These are phyloP conservation scores for Drosophila murphyi DNA, from an alignment of 1,140 invertebrate genomes.

Conservation along the genomic window DNA sequence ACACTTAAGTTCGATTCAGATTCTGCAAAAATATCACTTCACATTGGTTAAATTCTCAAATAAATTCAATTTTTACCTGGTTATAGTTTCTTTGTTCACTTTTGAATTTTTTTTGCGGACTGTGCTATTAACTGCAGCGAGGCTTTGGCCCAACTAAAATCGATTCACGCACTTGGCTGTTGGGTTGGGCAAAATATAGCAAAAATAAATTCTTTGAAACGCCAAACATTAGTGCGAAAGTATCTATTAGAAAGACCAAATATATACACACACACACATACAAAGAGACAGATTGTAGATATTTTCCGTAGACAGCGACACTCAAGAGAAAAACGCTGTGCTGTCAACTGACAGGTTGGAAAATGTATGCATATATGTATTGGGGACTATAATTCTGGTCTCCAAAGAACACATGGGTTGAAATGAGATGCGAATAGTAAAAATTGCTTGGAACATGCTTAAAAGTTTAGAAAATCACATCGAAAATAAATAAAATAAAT, in stretches of 20 bases:
- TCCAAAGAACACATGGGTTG: conserved; percentile 43
- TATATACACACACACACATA: conserved; percentile 19
- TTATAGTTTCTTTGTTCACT: conserved; percentile 17
- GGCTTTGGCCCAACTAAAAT: conserved; percentile 80
- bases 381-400: conserved; percentile 23
- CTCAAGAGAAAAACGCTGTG: conserved; percentile 35
- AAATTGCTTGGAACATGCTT: conserved; percentile 63
- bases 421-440: conserved; percentile 60
- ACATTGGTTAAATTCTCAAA: background rate
- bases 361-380: conserved; percentile 44
- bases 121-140: conserved; percentile 73
- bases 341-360: conserved; percentile 53
- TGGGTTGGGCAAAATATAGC: conserved; percentile 54
- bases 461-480: conserved; percentile 58
- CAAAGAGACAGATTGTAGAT: background rate
- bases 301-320: conserved; percentile 30
- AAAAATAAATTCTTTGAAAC: conserved; percentile 40
- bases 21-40: conserved; percentile 31
- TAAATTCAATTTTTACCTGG: conserved; percentile 6
- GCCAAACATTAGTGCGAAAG: conserved; percentile 30
- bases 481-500: conserved; percentile 82
- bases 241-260: conserved; percentile 30
- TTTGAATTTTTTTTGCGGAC: conserved; percentile 49
- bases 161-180: conserved; percentile 48
- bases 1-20: conserved; percentile 62